Evolutionary conservation across 2,113 vertebrate species (phyloP).

Genomic region (Bubo scandiacus): DNA sequence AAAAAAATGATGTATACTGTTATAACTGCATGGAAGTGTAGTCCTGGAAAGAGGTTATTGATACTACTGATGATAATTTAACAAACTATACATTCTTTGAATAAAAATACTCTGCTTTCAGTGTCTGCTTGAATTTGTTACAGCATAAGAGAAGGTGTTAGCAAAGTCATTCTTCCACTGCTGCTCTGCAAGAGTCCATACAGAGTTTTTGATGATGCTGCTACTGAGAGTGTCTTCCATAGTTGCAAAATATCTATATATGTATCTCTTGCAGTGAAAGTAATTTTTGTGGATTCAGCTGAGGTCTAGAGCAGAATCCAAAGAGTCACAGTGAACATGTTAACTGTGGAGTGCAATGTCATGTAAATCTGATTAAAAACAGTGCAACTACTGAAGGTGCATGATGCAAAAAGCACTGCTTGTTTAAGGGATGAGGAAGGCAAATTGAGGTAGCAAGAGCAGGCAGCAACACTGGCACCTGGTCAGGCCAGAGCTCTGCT

Average conservation of each 20-base stretch:
- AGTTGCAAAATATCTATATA: neutral
- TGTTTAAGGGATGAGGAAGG: neutral
- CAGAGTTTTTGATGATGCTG: neutral
- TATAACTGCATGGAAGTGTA: neutral
- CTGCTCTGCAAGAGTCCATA: neutral
- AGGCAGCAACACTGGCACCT: rapidly evolving
- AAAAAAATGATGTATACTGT: neutral
- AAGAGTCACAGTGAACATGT: neutral
- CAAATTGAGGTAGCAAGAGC: neutral
- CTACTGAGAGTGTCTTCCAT: neutral
- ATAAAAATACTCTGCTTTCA: neutral
- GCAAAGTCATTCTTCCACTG: neutral
- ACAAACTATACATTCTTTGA: neutral
- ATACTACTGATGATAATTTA: neutral
- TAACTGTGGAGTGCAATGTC: neutral
- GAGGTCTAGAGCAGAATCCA: neutral
- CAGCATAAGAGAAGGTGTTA: neutral
- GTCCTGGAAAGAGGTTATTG: neutral
- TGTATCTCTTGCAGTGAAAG: neutral
- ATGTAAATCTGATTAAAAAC: neutral
- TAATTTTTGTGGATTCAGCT: neutral
- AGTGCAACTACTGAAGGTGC: neutral
- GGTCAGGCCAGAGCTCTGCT: rapidly evolving
- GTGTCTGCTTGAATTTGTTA: neutral
- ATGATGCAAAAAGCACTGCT: neutral